Evolutionary conservation across 2,888 invertebrate species (phyloP), one percentile per base, ranked within the genome.

Genomic region (Orthosia gothica): DNA sequence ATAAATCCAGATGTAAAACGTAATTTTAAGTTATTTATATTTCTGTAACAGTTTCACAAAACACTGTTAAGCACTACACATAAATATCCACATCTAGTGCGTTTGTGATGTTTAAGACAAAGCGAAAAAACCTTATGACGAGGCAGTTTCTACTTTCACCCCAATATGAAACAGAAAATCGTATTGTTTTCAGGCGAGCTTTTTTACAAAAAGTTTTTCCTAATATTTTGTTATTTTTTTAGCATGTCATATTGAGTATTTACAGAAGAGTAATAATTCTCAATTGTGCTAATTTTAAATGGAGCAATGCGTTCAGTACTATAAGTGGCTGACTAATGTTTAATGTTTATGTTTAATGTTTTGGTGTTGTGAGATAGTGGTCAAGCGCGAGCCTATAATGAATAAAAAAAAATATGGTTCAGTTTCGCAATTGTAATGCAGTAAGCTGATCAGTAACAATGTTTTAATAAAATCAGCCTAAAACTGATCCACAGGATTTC

Each of bases 241-340:
- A 7, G 20, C 26, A 26, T 49, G 63, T 59, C 5, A 72, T 66
- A 73, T 57, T 74, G 62, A 58, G 32, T 50, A 66, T 58, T 47
- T 23, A 32, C 68, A 68, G 50, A 74, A 47, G 75, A 65, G 54
- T n/a, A 65, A 74, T 57, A 49, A 16, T 61, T 15, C 57, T 59
- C 63, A 50, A 74, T 68, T 64, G 58, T 57, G 67, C 63, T 59
- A 63, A 52, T 64, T 65, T 80, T 64, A 64, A 68, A 55, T 78
- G 67, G 75, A 0, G 54, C 54, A 52, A 50, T 58, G 45, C 73
- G n/a, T n/a, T 62, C 54, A 78, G 63, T 74, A 49, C 7, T 52
- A 0, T 52, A 66, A 74, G 74, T 80, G 81, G 58, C 9, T 80
- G 78, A 80, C 12, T 67, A 55, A 80, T 54, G 47, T 26, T 9